Evolutionary conservation across 2,797 vertebrate genomes (phyloP).

Genomic region (Malacoctenus gilli): DNA sequence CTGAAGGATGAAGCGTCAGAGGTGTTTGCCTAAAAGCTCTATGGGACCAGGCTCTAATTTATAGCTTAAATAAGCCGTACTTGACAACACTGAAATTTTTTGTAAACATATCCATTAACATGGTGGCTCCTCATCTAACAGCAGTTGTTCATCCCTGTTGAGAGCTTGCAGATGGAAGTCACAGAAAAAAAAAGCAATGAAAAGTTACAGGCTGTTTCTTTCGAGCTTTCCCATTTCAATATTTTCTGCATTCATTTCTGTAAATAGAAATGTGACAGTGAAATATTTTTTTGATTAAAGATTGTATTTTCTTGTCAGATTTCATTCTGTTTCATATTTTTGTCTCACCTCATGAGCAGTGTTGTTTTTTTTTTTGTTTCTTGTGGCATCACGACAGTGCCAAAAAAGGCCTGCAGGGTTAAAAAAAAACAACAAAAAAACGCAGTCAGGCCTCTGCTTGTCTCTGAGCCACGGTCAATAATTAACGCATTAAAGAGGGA

Average conservation of each 20-base stretch:
- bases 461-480: constrained; percentile 45
- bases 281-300: not conserved
- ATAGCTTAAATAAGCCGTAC: not conserved
- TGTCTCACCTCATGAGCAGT: no score
- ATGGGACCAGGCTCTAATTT: not conserved
- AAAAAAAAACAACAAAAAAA: constrained; percentile 17
- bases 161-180: no score
- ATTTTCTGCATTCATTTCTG: not conserved
- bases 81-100: not conserved
- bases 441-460: not conserved
- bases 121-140: not conserved
- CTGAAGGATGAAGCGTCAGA: not conserved
- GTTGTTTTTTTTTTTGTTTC: not conserved
- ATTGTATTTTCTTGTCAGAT: not conserved
- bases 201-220: no score
- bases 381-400: constrained; percentile 3
- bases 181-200: not conserved
- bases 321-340: no score
- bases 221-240: no score
- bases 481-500: constrained; percentile 38
- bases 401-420: not conserved
- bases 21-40: not conserved
- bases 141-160: not conserved
- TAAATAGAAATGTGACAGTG: not conserved
- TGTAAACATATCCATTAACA: not conserved